Evolutionary conservation across 2,113 vertebrate genomes (phyloP), one percentile per base, ranked within the genome.

Genomic region (Siniperca knerii): DNA sequence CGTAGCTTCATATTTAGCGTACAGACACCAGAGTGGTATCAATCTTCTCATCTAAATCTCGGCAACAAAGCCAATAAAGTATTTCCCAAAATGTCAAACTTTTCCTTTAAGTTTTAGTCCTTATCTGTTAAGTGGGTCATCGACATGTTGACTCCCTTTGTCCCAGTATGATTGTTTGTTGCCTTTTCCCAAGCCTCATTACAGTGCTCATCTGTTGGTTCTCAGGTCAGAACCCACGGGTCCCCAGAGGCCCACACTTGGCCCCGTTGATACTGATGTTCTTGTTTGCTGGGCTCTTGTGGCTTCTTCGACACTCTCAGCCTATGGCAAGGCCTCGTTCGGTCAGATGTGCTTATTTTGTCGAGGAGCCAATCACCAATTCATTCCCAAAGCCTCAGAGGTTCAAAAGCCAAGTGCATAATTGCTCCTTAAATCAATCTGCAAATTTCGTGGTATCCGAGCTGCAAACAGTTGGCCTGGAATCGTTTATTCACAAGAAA

Each of bases 361-460:
- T 92, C 85, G 57, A 20, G 21, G 65, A 89, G 93, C 94, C 93
- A 94, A 89, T 94, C 90, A 81, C 86, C 88, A 84, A 88, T 92
- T 93, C 89, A 87, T 93, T 90, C 83, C 87, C 89, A 90, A 95
- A 95, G 91, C 94, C 94, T 93, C 92, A 93, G 89, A 92, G 90
- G 94, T 92, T 91, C 83, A 92, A 92, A 94, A 93, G 94, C 93
- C 93, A 95, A 95, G 94, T 95, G 94, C 89, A 92, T 95, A 94
- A 95, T 95, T 94, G 90, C 88, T 91, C 92, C 92, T 93, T 93
- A 95, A 93, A 93, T 95, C 94, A 93, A 93, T 95, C 92, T 92
- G 88, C 90, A 94, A 90, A 94, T 94, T 91, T 93, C n/a, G 93
- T 66, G 94, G 93, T 92, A 93, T 93, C 80, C 55, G 23, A 80